Base-by-base conservation (phyloP, 2,888 invertebrate species). In the Endomychus coccineus region DNA sequence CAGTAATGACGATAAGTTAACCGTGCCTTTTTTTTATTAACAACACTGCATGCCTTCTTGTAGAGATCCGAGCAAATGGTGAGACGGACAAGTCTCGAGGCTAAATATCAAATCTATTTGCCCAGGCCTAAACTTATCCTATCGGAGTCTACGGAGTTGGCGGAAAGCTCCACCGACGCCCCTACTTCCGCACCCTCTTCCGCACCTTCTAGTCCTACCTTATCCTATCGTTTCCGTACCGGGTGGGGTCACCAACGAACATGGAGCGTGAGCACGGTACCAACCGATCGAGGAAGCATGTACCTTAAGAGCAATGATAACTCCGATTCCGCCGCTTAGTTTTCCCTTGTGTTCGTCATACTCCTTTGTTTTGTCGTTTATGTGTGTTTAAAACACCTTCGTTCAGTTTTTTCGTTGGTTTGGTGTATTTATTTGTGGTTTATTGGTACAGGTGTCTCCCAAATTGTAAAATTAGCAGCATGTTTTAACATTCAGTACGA, bases 31-130 rank as follows among this genome's bases (percentile, higher is more conserved):
- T 10, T 2, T 29, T 13, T 3, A 34, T 27, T 36, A 38, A 38
- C 38, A 36, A 29, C 33, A 24, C 9, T 27, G 37, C 41, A 41
- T 38, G 37, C 34, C 52, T 54, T 65, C 58, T 69, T 70, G 53
- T 71, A 73, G 73, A 70, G 63, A 64, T 56, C 73, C 61, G 72
- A 73, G 61, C 67, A 70, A 51, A 62, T 64, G 48, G 59, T 73
- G 54, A 62, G 64, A 50, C 58, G 56, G 48, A 67, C 69, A 55
- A 60, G 66, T 61, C 59, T 65, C 56, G 59, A 60, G 48, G 56
- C 61, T 47, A 65, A 64, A 52, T 71, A 69, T 57, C 58, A 48
- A 33, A 41, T 51, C 39, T 60, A 51, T 40, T 51, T 64, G 43
- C 62, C 65, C 16, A 54, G 52, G 44, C 42, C n/a, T n/a, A n/a